phyloP scores from a whole-genome alignment of 2,797 vertebrate species.

The Numenius phaeopus region DNA sequence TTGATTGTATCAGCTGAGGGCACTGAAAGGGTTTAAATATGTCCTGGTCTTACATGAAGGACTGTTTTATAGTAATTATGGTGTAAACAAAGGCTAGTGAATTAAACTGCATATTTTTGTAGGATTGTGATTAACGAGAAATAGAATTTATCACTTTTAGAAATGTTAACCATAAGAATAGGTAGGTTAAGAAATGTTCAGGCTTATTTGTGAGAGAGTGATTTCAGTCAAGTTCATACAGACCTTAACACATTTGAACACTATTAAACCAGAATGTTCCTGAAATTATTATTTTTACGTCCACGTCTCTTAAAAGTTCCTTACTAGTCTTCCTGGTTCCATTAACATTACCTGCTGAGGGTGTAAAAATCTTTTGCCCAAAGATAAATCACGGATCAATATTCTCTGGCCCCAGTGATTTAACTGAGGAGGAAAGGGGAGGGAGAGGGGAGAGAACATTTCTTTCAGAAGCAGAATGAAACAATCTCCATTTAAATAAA shows the following conservation, averaged over 20 bases:
- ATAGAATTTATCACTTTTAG: not conserved
- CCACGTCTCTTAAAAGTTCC: not conserved
- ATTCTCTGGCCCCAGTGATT: not conserved
- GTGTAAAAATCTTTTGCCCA: not conserved
- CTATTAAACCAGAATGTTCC: not conserved
- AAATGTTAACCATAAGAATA: not conserved
- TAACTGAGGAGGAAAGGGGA: not conserved
- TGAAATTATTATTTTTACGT: not conserved
- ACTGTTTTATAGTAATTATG: not conserved
- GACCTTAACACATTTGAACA: not conserved
- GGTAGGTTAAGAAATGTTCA: not conserved
- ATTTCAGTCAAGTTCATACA: not conserved
- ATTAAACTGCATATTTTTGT: not conserved
- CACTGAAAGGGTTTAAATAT: not conserved
- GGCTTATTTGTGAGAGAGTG: not conserved
- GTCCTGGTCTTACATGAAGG: not conserved
- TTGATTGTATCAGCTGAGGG: not conserved
- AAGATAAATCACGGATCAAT: not conserved
- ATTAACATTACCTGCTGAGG: not conserved
- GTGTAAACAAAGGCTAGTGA: not conserved
- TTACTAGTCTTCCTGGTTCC: not conserved
- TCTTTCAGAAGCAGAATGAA: not conserved
- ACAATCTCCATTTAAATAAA: not conserved
- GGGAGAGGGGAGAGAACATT: rapidly evolving
- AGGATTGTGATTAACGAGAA: not conserved